Base-by-base conservation (phyloP, 2,113 vertebrate species). In the Andinoacara biseriatus region DNA sequence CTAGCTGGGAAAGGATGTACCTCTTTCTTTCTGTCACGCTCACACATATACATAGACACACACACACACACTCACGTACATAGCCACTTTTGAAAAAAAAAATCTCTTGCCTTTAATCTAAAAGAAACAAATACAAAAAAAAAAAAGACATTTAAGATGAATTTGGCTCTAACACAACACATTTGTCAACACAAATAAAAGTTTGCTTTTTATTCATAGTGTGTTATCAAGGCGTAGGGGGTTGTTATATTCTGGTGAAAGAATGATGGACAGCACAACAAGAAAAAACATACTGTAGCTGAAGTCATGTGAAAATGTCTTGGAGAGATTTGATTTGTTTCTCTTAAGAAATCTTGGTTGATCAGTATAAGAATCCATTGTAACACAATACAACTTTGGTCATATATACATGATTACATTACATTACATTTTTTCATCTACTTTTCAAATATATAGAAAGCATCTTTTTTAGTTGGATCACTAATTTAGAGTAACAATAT, bases 1-100 rank as follows among this genome's bases (percentile, higher is more conserved):
- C 43, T 80, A 59, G 17, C 74, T 85, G 85, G 67, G 59, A 83
- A 85, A 82, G 78, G 77, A 84, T 83, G 67, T 78, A 26, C 80
- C 7, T 80, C 15, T 52, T 13, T 65, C 22, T 81, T 13, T 78
- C 46, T 86, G 20, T 67, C 1, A 1, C 13, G 9, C 2, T 0
- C 9, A n/a, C 31, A n/a, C 31, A 11, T 31, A n/a, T 13, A 26
- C 57, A 8, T 6, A 58, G 22, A 26, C 56, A 58, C 56, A 7
- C n/a, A 24, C 13, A 20, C 5, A 33, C 24, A 46, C 49, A 65
- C 15, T 18, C 15, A 31, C 15, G 3, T 29, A 5, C 17, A 33
- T 14, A 33, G 9, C 33, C 31, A 20, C 17, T 43, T 38, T 38
- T 38, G 35, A 38, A 43, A 43, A 18, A 18, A 49, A 14, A 40